phyloP scores from a whole-genome alignment of 2,113 vertebrate species.

The Trochalopteron elliotii region DNA sequence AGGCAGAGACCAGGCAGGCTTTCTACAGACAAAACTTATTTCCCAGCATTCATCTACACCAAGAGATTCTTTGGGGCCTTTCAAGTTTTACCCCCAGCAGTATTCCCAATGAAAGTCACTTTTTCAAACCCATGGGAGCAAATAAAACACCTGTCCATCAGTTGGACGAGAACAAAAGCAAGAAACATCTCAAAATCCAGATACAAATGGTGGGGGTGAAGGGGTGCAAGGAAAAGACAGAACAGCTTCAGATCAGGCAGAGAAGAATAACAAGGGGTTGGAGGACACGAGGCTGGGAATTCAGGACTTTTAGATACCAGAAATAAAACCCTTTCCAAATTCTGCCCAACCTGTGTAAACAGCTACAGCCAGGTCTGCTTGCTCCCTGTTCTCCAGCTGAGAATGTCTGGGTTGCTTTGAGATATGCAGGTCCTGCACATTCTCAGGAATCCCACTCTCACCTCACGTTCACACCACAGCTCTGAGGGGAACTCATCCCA shows the following conservation, averaged over 20 bases:
- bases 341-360: background rate
- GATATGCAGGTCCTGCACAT: background rate
- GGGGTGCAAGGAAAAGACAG: background rate
- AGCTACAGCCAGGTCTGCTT: background rate
- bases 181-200: background rate
- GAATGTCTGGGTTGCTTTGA: background rate
- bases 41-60: background rate
- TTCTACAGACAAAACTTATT: background rate
- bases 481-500: background rate
- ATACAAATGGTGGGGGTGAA: background rate
- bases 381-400: background rate
- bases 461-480: background rate
- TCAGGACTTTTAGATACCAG: background rate
- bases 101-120: background rate
- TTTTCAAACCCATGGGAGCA: background rate
- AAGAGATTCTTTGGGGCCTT: background rate
- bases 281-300: background rate
- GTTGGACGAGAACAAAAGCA: background rate
- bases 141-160: background rate
- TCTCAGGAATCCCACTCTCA: background rate
- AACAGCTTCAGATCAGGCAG: background rate
- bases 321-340: background rate
- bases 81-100: background rate
- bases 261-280: background rate
- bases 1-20: background rate